A percentile compares a stretch with the other conserved stretches of the same genome.
Evolutionary conservation across 2,797 vertebrate species (phyloP).

Genomic region (Pteronotus mesoamericanus): DNA sequence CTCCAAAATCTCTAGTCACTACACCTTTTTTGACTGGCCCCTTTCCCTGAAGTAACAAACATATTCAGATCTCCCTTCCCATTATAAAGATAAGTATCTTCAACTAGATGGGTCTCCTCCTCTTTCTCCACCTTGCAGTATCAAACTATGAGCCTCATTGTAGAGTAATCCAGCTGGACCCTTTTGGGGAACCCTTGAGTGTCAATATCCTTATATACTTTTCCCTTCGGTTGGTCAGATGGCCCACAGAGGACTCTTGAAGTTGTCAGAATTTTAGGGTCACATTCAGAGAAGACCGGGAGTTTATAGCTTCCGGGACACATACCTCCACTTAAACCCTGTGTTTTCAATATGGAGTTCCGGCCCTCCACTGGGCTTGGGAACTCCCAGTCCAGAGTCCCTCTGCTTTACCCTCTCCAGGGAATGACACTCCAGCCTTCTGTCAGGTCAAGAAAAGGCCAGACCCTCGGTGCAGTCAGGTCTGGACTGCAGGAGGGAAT

Average conservation of each 20-base stretch:
- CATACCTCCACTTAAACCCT: background rate
- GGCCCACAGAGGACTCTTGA: background rate
- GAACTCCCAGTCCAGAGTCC: background rate
- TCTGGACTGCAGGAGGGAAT: background rate
- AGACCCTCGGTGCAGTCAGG: background rate
- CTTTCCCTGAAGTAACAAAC: background rate
- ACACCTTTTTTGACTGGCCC: background rate
- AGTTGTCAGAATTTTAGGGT: background rate
- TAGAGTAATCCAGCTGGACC: background rate
- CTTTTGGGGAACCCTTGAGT: background rate
- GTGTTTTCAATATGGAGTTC: background rate
- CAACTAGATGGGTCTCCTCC: background rate
- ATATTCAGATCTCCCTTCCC: background rate
- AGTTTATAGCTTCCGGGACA: background rate
- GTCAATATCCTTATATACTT: background rate
- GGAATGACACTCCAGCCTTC: background rate
- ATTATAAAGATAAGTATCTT: background rate
- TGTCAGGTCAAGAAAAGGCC: background rate
- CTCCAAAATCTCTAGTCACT: background rate
- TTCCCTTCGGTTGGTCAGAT: background rate
- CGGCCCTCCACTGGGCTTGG: background rate
- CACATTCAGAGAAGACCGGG: background rate
- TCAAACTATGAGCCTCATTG: background rate
- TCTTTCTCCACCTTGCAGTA: background rate
- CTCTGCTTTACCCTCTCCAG: background rate